These are phyloP conservation scores for Oncorhynchus masou DNA, from an alignment of 2,113 vertebrate species.

Conservation along the genomic window DNA sequence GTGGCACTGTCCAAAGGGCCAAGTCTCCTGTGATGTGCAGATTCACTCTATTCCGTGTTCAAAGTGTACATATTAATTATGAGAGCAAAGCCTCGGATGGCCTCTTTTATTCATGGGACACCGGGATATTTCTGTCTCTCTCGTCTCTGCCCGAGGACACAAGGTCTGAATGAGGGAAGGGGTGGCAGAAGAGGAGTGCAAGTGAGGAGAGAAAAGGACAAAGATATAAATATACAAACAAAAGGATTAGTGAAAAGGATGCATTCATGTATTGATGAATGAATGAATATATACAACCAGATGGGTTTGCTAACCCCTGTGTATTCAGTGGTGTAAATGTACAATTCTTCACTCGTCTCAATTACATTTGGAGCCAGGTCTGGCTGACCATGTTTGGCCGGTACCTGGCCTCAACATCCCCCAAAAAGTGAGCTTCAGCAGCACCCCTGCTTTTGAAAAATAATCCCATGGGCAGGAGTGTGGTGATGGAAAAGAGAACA, in stretches of 20 bases:
- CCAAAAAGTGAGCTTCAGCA: background rate
- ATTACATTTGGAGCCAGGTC: background rate
- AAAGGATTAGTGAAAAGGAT: too few relatives aligned
- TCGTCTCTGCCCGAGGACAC: background rate
- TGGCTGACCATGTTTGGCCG: background rate
- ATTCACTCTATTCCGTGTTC: background rate
- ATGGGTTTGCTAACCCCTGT: too few relatives aligned
- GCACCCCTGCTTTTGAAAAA: background rate
- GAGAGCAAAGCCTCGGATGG: background rate
- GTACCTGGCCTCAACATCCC: background rate
- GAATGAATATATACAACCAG: too few relatives aligned
- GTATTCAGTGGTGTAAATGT: too few relatives aligned
- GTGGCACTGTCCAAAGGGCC: background rate
- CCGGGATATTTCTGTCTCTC: background rate
- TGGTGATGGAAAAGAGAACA: background rate
- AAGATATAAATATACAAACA: too few relatives aligned
- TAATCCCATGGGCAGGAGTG: background rate
- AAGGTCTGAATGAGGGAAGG: background rate
- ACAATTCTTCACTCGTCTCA: too few relatives aligned
- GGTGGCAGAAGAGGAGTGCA: background rate
- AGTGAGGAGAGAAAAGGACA: background rate
- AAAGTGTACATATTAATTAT: slow-evolving; percentile 11
- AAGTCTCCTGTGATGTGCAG: background rate
- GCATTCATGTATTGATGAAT: too few relatives aligned
- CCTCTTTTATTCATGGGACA: slow-evolving; percentile 8